phyloP scores from a whole-genome alignment of 2,888 invertebrate genomes.

The Agrochola circellaris region DNA sequence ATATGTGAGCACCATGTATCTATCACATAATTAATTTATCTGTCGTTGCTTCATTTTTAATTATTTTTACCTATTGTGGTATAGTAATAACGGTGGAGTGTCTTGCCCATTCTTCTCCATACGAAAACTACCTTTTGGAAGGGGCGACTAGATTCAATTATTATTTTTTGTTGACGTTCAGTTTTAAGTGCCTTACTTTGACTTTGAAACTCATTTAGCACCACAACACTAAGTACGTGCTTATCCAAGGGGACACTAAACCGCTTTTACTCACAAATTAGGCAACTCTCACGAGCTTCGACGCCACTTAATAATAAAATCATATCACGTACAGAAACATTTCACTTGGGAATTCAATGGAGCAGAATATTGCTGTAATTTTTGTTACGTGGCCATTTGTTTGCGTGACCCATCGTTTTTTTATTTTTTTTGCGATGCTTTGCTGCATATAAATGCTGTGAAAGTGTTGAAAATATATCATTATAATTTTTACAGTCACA shows the following conservation, averaged over 20 bases:
- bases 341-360: conserved; percentile 58
- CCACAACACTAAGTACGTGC: conserved; percentile 6
- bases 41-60: too few relatives aligned
- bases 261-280: conserved; percentile 29
- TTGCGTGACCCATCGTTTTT: conserved; percentile 19
- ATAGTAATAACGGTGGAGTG: too few relatives aligned
- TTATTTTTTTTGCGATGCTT: background rate
- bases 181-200: too few relatives aligned
- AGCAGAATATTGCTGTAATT: conserved; percentile 57
- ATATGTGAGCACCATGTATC: too few relatives aligned
- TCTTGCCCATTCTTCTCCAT: too few relatives aligned
- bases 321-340: conserved; percentile 58
- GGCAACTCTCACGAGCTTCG: conserved; percentile 8
- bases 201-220: background rate
- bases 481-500: too few relatives aligned
- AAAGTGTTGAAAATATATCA: background rate
- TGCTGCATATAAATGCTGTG: conserved; percentile 4
- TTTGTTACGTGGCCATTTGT: conserved; percentile 56
- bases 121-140: too few relatives aligned
- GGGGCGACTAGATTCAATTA: too few relatives aligned
- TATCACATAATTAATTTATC: too few relatives aligned
- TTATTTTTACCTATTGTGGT: too few relatives aligned
- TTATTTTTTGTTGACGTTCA: too few relatives aligned
- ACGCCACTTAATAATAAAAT: conserved; percentile 45
- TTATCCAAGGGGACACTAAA: conserved; percentile 21